These are phyloP conservation scores for Galeopsomyia nigrocyanea DNA, from an alignment of 2,888 invertebrate species.

Conservation along the genomic window DNA sequence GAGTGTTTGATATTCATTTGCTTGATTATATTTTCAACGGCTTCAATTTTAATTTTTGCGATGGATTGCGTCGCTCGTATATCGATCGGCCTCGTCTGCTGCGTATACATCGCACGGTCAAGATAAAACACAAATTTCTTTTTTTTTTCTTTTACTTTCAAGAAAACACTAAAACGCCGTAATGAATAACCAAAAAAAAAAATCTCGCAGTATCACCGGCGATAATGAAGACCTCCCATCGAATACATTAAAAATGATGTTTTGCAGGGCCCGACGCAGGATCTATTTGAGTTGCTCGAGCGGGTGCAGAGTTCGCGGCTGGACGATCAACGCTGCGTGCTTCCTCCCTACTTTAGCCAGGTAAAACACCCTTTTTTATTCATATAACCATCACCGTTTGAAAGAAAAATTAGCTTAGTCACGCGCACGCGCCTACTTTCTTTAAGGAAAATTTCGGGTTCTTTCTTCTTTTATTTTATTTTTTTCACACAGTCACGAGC, in stretches of 20 bases:
- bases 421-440: slow-evolving; percentile 24
- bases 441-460: not conserved
- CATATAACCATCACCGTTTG: not conserved
- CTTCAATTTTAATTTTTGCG: too few relatives aligned
- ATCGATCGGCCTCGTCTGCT: too few relatives aligned
- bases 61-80: too few relatives aligned
- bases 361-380: slow-evolving; percentile 68
- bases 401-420: slow-evolving; percentile 30
- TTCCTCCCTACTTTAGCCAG: slow-evolving; percentile 93
- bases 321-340: slow-evolving; percentile 97
- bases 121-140: too few relatives aligned
- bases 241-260: not conserved
- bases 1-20: slow-evolving; percentile 13
- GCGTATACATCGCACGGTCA: too few relatives aligned
- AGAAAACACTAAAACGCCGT: slow-evolving; percentile 14
- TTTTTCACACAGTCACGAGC: too few relatives aligned
- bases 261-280: slow-evolving; percentile 71
- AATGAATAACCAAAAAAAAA: slow-evolving; percentile 6
- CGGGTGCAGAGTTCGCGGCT: slow-evolving; percentile 93
- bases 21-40: slow-evolving; percentile 16
- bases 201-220: not conserved
- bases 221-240: too few relatives aligned
- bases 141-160: too few relatives aligned
- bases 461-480: too few relatives aligned
- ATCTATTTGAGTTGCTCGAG: slow-evolving; percentile 94